These are phyloP conservation scores for Halesus radiatus DNA, from an alignment of 1,140 invertebrate species.

Conservation along the genomic window DNA sequence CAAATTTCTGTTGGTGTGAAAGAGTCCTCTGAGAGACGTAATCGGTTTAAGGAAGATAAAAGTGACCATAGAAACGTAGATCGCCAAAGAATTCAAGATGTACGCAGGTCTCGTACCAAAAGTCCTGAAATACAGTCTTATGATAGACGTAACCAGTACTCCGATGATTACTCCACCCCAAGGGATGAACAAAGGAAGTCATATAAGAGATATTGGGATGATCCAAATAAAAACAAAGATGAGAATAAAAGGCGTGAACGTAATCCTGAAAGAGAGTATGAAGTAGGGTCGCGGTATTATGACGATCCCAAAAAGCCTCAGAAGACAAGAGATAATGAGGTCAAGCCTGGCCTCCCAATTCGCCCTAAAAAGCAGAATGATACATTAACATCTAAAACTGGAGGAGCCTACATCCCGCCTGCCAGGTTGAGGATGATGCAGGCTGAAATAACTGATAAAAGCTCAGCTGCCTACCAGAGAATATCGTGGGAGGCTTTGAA, in stretches of 20 bases:
- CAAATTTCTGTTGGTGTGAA: too few relatives aligned
- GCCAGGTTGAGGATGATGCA: conserved; percentile 96
- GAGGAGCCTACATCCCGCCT: conserved; percentile 98
- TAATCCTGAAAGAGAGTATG: conserved; percentile 26
- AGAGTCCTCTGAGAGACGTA: not conserved
- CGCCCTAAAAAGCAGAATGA: conserved; percentile 75
- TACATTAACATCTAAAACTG: conserved; percentile 87
- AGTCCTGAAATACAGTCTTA: not conserved
- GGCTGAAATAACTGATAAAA: conserved; percentile 93
- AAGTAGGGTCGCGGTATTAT: conserved; percentile 55
- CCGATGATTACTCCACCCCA: not conserved
- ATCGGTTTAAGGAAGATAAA: not conserved
- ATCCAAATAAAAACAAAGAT: conserved; percentile 9
- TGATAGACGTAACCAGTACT: not conserved
- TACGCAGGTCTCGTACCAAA: not conserved
- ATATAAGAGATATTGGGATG: conserved; percentile 46
- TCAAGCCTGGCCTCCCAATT: conserved; percentile 55
- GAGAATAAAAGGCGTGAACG: conserved; percentile 1
- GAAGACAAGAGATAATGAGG: not conserved
- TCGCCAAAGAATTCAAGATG: not conserved
- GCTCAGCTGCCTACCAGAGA: conserved; percentile 92
- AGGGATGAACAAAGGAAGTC: conserved; percentile 30
- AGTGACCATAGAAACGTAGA: not conserved
- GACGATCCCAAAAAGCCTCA: conserved; percentile 41
- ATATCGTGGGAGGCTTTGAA: conserved; percentile 99